Percentiles rank a stretch among this genome's conserved stretches.
Evolutionary conservation across 2,113 vertebrate genomes (phyloP).

Genomic region (Puffinus mauretanicus): DNA sequence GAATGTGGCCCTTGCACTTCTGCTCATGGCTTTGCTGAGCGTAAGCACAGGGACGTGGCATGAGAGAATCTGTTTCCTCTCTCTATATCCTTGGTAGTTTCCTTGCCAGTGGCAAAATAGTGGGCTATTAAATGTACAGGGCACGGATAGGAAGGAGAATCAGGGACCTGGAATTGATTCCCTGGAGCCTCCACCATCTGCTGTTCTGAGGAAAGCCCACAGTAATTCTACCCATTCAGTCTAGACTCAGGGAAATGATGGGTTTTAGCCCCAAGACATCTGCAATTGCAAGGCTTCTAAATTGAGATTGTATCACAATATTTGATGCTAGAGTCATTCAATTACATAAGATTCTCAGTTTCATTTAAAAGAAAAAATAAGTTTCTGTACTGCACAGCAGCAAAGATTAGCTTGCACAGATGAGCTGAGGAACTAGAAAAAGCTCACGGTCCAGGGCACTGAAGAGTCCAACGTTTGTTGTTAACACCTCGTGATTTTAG

Average conservation of each 20-base stretch:
- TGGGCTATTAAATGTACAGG: background rate
- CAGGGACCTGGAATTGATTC: background rate
- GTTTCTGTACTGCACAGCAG: background rate
- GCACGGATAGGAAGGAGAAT: background rate
- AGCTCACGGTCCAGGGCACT: background rate
- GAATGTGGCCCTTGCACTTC: background rate
- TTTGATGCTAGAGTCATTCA: slow-evolving; percentile 1
- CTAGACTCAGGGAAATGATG: background rate
- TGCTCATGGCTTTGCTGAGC: background rate
- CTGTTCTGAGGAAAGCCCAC: background rate
- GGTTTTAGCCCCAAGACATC: background rate
- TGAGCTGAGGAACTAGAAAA: background rate
- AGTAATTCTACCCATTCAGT: background rate
- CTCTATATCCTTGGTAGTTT: background rate
- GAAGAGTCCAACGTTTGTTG: background rate
- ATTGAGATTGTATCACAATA: background rate
- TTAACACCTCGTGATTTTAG: background rate
- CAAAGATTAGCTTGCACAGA: background rate
- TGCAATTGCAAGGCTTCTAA: background rate
- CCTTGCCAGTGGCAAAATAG: background rate
- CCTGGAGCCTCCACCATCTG: background rate
- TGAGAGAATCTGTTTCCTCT: background rate
- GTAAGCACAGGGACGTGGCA: accelerated
- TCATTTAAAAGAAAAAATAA: slow-evolving; percentile 14
- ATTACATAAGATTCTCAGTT: background rate